phyloP scores from a whole-genome alignment of 2,113 vertebrate genomes.

The Halichoerus grypus region DNA sequence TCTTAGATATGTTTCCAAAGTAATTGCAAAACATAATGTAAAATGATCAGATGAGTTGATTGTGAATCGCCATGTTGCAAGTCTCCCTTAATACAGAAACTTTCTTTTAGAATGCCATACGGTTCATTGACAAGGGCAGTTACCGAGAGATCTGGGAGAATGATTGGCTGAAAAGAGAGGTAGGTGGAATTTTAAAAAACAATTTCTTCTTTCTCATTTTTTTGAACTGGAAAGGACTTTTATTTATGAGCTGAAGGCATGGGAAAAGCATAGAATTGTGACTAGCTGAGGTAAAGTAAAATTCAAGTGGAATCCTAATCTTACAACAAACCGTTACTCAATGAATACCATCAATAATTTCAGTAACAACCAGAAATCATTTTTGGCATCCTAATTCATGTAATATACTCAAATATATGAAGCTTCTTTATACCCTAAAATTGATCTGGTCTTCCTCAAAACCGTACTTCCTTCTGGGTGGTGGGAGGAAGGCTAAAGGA shows the following conservation, averaged over 20 bases:
- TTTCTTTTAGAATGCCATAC: slow-evolving; percentile 87
- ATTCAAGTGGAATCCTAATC: slow-evolving; percentile 17
- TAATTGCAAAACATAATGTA: slow-evolving; percentile 19
- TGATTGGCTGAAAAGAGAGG: slow-evolving; percentile 90
- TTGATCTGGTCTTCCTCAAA: not conserved
- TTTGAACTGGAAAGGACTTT: slow-evolving; percentile 8
- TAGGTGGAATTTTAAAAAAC: slow-evolving; percentile 75
- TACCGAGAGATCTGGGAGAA: slow-evolving; percentile 88
- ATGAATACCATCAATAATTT: slow-evolving; percentile 24
- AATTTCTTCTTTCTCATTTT: not conserved
- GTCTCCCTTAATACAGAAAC: slow-evolving; percentile 28
- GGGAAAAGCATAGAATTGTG: not conserved
- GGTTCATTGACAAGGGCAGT: slow-evolving; percentile 84
- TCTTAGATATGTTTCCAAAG: slow-evolving; percentile 11
- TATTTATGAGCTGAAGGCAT: slow-evolving; percentile 15
- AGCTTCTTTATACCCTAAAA: slow-evolving; percentile 12
- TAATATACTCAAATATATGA: not conserved
- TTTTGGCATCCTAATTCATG: not conserved
- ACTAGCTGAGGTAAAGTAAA: not conserved
- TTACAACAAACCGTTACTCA: slow-evolving; percentile 39
- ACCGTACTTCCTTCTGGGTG: not conserved
- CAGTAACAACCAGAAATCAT: not conserved
- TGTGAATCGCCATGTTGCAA: not conserved
- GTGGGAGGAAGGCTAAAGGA: not conserved
- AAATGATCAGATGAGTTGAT: not conserved